Conservation (phyloP, 1,140 invertebrate species). For the Phocides pigmalion region DNA sequence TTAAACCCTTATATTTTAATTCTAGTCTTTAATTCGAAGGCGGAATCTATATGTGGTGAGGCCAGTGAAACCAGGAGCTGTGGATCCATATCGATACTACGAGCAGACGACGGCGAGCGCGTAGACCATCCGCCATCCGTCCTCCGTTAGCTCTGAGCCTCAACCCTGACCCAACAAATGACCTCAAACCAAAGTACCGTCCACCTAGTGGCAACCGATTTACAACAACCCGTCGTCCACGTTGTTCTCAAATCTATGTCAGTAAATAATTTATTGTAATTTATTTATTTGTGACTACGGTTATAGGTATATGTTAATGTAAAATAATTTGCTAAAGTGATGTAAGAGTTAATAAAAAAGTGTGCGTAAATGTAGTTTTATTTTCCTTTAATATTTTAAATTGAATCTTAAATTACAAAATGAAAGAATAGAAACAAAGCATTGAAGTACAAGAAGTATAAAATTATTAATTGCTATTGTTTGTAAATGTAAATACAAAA, state of each 20-base stretch:
- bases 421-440: too few relatives aligned
- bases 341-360: slow-evolving; percentile 70
- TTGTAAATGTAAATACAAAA: too few relatives aligned
- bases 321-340: slow-evolving; percentile 72
- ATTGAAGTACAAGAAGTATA: too few relatives aligned
- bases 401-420: too few relatives aligned
- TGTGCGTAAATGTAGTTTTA: slow-evolving; percentile 58
- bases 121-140: slow-evolving; percentile 77
- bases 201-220: slow-evolving; percentile 56
- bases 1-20: slow-evolving; percentile 63
- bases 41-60: slow-evolving; percentile 85
- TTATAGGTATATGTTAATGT: slow-evolving; percentile 68
- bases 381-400: slow-evolving; percentile 44
- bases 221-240: slow-evolving; percentile 56
- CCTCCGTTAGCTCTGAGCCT: slow-evolving; percentile 36
- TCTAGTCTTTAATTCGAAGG: slow-evolving; percentile 82
- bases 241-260: slow-evolving; percentile 70
- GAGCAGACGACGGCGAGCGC: slow-evolving; percentile 82
- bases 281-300: slow-evolving; percentile 78
- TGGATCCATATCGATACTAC: slow-evolving; percentile 85
- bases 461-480: too few relatives aligned
- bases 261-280: slow-evolving; percentile 79
- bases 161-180: slow-evolving; percentile 54
- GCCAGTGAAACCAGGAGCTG: slow-evolving; percentile 75
- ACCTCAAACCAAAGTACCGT: slow-evolving; percentile 79